Conservation (phyloP, 2,797 vertebrate species). For the Sebastes vulpes region DNA sequence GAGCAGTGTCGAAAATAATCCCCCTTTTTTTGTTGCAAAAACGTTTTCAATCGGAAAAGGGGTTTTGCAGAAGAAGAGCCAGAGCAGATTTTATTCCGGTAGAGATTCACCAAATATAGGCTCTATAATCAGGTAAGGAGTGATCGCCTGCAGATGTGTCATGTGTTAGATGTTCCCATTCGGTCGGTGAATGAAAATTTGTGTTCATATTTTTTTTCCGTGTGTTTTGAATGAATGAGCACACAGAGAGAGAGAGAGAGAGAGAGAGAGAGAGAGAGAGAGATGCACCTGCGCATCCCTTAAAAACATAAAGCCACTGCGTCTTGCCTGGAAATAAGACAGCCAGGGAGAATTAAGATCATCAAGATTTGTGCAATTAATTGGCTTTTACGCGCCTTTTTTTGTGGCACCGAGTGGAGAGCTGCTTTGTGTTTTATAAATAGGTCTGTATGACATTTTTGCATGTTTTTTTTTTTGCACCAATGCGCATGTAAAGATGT, state of each 20-base stretch:
- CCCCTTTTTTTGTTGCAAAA: conserved; percentile 52
- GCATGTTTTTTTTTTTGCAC: conserved; percentile 9
- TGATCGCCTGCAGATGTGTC: conserved; percentile 35
- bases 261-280: not conserved
- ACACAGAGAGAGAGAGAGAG: not conserved
- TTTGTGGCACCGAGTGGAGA: not conserved
- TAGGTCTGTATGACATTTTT: conserved; percentile 18
- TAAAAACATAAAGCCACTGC: conserved; percentile 40
- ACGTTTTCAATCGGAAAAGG: conserved; percentile 70
- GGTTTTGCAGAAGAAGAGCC: conserved; percentile 62
- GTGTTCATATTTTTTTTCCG: conserved; percentile 26
- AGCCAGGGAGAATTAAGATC: not conserved
- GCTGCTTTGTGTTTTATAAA: conserved; percentile 18
- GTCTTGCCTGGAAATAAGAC: conserved; percentile 41
- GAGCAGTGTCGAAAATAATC: conserved; percentile 72
- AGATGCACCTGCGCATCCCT: conserved; percentile 69
- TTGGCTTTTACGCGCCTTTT: conserved; percentile 11
- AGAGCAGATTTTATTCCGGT: conserved; percentile 73
- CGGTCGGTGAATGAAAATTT: not conserved
- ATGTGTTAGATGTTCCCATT: not conserved
- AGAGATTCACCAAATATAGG: conserved; percentile 58
- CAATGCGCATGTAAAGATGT: conserved; percentile 49
- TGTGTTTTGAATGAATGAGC: conserved; percentile 52
- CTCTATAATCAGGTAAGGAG: conserved; percentile 81
- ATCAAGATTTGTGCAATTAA: conserved; percentile 11